Percentiles rank a stretch among this genome's conserved stretches.
phyloP scores from a whole-genome alignment of 2,888 invertebrate species.

The Anagyrus pseudococci region DNA sequence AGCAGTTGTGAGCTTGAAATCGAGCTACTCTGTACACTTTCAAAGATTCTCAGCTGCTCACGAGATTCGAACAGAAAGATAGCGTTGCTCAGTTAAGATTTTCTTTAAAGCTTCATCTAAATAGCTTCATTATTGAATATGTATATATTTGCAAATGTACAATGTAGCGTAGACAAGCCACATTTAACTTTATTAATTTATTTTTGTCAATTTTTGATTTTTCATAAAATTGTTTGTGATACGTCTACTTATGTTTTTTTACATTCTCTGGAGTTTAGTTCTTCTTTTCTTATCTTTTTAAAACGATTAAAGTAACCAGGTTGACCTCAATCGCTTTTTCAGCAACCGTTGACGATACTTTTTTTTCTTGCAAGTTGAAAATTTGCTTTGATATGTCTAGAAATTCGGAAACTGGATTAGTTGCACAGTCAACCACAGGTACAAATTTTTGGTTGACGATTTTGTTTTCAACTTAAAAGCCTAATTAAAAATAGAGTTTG shows the following conservation, averaged over 20 bases:
- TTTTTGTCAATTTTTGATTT: background rate
- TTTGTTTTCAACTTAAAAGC: no score
- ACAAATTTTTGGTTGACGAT: constrained; percentile 44
- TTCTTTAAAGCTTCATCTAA: constrained; percentile 14
- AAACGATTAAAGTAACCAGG: background rate
- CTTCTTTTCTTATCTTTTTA: constrained; percentile 1
- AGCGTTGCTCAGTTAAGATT: constrained; percentile 5
- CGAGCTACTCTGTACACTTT: constrained; percentile 31
- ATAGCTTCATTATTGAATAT: constrained; percentile 7
- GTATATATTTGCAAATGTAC: constrained; percentile 40
- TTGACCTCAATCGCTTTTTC: background rate
- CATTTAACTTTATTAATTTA: no score
- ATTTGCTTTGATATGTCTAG: constrained; percentile 47
- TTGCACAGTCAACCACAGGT: constrained; percentile 3
- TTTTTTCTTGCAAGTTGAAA: constrained; percentile 14
- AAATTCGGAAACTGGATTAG: constrained; percentile 47
- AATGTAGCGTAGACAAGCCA: constrained; percentile 17
- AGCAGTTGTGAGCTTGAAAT: constrained; percentile 8
- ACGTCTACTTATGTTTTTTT: background rate
- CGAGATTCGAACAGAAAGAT: background rate
- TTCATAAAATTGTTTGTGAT: background rate
- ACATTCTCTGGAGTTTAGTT: background rate
- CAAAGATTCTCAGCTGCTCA: constrained; percentile 19
- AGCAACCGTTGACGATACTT: constrained; percentile 6
- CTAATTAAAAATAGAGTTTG: no score